Evolutionary conservation across 2,113 vertebrate genomes (phyloP).

Genomic region (Pionites leucogaster): DNA sequence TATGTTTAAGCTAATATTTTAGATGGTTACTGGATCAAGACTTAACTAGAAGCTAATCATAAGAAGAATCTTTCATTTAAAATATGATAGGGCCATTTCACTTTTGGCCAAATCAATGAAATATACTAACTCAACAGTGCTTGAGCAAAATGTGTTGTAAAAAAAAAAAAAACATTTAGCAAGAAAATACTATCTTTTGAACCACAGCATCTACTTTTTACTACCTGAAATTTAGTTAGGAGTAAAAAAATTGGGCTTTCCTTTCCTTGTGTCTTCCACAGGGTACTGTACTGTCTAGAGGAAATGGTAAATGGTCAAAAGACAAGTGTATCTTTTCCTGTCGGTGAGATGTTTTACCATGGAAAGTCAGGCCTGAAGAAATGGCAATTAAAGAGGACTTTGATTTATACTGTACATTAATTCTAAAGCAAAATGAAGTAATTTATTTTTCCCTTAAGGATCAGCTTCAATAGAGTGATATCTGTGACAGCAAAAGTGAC

Average conservation of each 20-base stretch:
- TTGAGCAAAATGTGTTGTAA: neutral
- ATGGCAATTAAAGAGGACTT: conserved; percentile 30
- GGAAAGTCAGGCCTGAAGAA: conserved; percentile 27
- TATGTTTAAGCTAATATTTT: neutral
- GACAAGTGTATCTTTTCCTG: neutral
- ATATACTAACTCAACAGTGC: neutral
- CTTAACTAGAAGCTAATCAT: neutral
- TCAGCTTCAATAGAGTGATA: neutral
- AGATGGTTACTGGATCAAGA: neutral
- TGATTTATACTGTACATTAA: conserved; percentile 22
- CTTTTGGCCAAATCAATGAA: neutral
- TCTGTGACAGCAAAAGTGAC: neutral
- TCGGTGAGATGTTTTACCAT: conserved; percentile 6
- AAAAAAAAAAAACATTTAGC: neutral
- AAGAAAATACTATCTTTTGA: neutral
- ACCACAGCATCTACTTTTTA: neutral
- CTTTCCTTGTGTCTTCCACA: neutral
- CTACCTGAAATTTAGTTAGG: neutral
- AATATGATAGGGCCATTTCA: neutral
- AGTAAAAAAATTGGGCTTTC: neutral
- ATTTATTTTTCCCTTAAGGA: neutral
- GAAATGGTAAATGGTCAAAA: conserved; percentile 2
- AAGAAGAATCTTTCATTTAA: neutral
- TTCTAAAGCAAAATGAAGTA: neutral
- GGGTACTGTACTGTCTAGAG: neutral